Evolutionary conservation across 1,140 invertebrate species (phyloP), one percentile per base, ranked within the genome.

Genomic region (Lutraria rhynchaena): DNA sequence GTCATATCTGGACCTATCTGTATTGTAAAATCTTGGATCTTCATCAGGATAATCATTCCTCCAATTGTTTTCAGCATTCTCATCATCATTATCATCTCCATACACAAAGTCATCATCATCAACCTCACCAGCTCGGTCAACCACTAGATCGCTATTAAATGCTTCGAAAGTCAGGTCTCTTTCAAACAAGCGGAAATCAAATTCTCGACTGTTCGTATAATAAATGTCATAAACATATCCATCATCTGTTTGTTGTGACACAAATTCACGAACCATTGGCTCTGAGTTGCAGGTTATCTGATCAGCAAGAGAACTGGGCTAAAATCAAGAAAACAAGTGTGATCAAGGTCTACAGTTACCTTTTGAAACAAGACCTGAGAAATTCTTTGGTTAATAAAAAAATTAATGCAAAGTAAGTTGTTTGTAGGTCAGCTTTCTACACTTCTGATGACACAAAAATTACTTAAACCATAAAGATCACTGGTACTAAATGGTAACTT

Each of bases 31-130:
- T 19, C 85, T 78, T 24, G 89, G 89, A 81, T 91, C 90, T 80
- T 90, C 88, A 77, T 91, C 90, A 19, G 91, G 91, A 73, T 91
- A 92, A 80, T 91, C 90, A 86, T 91, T 91, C 63, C 91, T 90
- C 90, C 90, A 92, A 83, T 92, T 92, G 57, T 63, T 80, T 61
- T 92, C 91, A 60, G 89, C 90, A 84, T 92, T 91, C 69, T 88
- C 89, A 73, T 91, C 90, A 82, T 91, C 89, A 51, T 90, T 89
- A 70, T 90, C 89, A 75, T 92, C 89, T 41, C 83, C 87, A 55
- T 90, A 89, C 13, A 86, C 73, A 13, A 89, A 84, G 33, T 84
- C 75, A 44, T 87, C 85, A 60, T 90, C 85, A 22, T 75, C 75
- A 35, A 58, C 73, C 49, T 27, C 49, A 31, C 37, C 17, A 19